phyloP scores from a whole-genome alignment of 2,797 vertebrate genomes.

The Lutjanus campechanus region DNA sequence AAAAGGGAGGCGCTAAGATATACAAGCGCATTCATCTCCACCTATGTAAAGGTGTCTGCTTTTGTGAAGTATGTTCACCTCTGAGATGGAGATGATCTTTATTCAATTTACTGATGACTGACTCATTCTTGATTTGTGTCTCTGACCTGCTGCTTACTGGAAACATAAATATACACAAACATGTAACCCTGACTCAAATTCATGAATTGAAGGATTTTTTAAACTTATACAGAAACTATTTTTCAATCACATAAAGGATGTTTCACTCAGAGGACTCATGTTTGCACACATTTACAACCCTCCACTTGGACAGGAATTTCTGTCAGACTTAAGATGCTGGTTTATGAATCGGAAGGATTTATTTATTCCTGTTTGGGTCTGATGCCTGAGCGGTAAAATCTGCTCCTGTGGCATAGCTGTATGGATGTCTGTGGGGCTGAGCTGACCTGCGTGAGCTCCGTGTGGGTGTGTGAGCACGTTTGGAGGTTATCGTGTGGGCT shows the following conservation, averaged over 20 bases:
- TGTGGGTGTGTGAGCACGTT: slow-evolving; percentile 46
- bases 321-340: slow-evolving; percentile 16
- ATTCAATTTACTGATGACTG: slow-evolving; percentile 48
- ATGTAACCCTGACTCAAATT: background rate
- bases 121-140: slow-evolving; percentile 29
- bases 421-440: slow-evolving; percentile 12
- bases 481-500: slow-evolving; percentile 24
- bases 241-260: slow-evolving; percentile 7
- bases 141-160: slow-evolving; percentile 35
- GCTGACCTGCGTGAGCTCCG: slow-evolving; percentile 27
- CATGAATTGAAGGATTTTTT: slow-evolving; percentile 25
- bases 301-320: slow-evolving; percentile 18
- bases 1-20: slow-evolving; percentile 18
- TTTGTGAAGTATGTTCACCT: slow-evolving; percentile 50
- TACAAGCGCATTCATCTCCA: slow-evolving; percentile 30
- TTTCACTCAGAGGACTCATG: slow-evolving; percentile 6
- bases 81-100: slow-evolving; percentile 51
- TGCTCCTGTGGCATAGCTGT: slow-evolving; percentile 18
- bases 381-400: slow-evolving; percentile 40
- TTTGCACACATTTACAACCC: slow-evolving; percentile 9
- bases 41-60: slow-evolving; percentile 34
- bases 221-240: slow-evolving; percentile 12
- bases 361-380: slow-evolving; percentile 41
- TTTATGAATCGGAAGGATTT: slow-evolving; percentile 46
- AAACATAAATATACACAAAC: slow-evolving; percentile 13